A percentile compares a stretch with the other conserved stretches of the same genome.
Evolutionary conservation across 30 jellyfish, hydroid and myxozoan species (phyloP).

Genomic region (Hydractinia echinata): DNA sequence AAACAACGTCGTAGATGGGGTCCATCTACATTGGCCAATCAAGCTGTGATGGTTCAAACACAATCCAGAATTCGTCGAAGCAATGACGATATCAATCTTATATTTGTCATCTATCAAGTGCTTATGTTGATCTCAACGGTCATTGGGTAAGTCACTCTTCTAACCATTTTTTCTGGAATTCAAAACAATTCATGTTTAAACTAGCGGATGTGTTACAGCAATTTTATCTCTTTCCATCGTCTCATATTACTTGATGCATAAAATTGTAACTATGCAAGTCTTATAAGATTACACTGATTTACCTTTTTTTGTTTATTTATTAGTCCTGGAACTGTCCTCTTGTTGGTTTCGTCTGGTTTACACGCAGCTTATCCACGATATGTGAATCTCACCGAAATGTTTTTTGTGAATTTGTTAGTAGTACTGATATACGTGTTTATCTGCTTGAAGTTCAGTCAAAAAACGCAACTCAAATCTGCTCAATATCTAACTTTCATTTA

Average conservation of each 20-base stretch:
- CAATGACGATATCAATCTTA: conserved; percentile 61
- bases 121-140: conserved; percentile 72
- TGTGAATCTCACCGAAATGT: conserved; percentile 55
- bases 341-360: conserved; percentile 73
- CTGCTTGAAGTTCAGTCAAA: conserved; percentile 63
- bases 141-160: conserved; percentile 54
- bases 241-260: too few relatives aligned
- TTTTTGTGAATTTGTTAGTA: conserved; percentile 34
- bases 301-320: not conserved
- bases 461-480: conserved; percentile 59
- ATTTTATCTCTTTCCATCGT: too few relatives aligned
- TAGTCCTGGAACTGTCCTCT: conserved; percentile 88
- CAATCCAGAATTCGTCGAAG: conserved; percentile 56
- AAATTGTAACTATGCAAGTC: not conserved
- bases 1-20: conserved; percentile 95
- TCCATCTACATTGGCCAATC: conserved; percentile 89
- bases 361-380: conserved; percentile 71
- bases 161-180: not conserved
- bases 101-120: conserved; percentile 57
- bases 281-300: not conserved
- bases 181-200: too few relatives aligned
- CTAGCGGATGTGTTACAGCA: too few relatives aligned
- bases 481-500: conserved; percentile 62
- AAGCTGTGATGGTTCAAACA: conserved; percentile 61
- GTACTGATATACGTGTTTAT: conserved; percentile 39